phyloP scores from a whole-genome alignment of 2,113 vertebrate genomes.

The Aspidoscelis tigris region DNA sequence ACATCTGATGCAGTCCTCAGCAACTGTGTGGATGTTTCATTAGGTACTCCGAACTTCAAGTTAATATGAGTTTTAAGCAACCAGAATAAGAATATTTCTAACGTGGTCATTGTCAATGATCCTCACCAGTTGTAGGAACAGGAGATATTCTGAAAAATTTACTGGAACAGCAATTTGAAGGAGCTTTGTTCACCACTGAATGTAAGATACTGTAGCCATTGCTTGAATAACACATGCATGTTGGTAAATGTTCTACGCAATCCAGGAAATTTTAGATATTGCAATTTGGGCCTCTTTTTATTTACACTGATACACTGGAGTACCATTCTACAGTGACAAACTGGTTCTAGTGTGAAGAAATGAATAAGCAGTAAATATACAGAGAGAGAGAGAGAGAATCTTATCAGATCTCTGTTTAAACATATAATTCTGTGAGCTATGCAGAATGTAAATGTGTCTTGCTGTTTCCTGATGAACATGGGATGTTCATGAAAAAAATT shows the following conservation, averaged over 20 bases:
- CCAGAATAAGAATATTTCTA: neutral
- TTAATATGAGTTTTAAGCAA: neutral
- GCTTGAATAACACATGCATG: no score
- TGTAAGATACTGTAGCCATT: no score
- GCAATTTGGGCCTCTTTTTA: no score
- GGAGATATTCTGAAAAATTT: neutral
- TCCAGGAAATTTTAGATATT: no score
- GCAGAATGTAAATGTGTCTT: conserved; percentile 10
- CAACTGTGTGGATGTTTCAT: no score
- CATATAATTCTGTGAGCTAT: neutral
- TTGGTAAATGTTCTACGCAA: no score
- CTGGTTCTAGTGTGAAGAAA: no score
- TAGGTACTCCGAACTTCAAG: neutral
- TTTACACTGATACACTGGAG: no score
- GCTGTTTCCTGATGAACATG: neutral
- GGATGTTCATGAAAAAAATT: conserved; percentile 1
- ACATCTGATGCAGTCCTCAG: no score
- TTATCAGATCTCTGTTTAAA: neutral
- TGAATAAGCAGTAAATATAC: neutral
- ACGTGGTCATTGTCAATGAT: neutral
- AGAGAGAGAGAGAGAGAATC: neutral
- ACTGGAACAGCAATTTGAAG: no score
- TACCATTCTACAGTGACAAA: no score
- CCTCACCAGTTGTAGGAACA: neutral
- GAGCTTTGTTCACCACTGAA: no score